Percentiles rank a stretch among this genome's conserved stretches.
Evolutionary conservation across 2,797 vertebrate species (phyloP).

Genomic region (Luscinia megarhynchos): DNA sequence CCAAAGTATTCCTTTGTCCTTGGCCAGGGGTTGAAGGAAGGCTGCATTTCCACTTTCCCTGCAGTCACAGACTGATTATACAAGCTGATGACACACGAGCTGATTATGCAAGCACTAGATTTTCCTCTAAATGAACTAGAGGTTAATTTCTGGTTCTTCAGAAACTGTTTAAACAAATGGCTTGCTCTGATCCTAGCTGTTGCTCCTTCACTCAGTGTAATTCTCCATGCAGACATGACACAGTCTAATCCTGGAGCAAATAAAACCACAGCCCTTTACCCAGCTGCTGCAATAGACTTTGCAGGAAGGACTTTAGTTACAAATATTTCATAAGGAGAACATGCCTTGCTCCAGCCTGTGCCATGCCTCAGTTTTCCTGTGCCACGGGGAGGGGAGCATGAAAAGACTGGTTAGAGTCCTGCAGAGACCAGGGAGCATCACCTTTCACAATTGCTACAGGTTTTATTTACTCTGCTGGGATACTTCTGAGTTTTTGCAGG

Average conservation of each 20-base stretch:
- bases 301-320: not conserved
- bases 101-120: not conserved
- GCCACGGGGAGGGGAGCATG: accelerated
- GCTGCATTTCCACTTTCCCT: not conserved
- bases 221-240: not conserved
- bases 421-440: not conserved
- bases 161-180: not conserved
- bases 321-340: not conserved
- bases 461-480: not conserved
- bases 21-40: conserved; percentile 11
- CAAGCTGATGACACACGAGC: not conserved
- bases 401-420: not conserved
- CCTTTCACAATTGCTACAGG: not conserved
- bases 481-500: not conserved
- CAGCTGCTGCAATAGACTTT: not conserved
- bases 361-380: not conserved
- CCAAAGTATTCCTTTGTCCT: conserved; percentile 56
- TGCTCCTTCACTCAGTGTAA: not conserved
- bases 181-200: not conserved
- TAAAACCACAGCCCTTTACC: not conserved
- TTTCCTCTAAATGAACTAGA: conserved; percentile 50
- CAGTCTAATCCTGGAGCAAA: not conserved
- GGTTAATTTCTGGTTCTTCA: conserved; percentile 51
- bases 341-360: not conserved
- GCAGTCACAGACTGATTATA: not conserved